Conservation (phyloP, 2,888 invertebrate species). For the Hydraecia micacea region DNA sequence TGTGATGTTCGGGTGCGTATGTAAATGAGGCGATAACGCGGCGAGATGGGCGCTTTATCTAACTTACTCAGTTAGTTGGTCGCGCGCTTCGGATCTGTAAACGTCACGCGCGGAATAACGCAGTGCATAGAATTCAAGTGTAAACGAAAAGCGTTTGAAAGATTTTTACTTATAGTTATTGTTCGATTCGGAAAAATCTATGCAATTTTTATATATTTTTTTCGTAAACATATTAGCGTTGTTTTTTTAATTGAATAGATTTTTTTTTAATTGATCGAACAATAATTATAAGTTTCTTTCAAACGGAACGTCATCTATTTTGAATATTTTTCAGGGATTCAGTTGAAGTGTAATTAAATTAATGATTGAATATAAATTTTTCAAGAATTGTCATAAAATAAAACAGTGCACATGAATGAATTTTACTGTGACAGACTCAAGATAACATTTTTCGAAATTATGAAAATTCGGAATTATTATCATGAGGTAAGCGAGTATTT, state of each 20-base stretch:
- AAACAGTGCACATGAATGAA: conserved; percentile 77
- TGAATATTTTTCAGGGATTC: conserved; percentile 51
- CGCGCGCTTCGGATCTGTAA: conserved; percentile 86
- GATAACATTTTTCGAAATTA: conserved; percentile 78
- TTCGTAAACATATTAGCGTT: conserved; percentile 9
- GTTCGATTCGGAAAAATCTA: conserved; percentile 54
- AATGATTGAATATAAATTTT: conserved; percentile 33
- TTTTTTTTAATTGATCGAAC: conserved; percentile 48
- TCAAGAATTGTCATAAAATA: conserved; percentile 32
- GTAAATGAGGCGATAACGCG: conserved; percentile 87
- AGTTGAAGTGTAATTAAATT: conserved; percentile 38
- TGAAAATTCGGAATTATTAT: conserved; percentile 88
- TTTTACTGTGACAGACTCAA: conserved; percentile 74
- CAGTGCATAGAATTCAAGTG: conserved; percentile 68
- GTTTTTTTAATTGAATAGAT: conserved; percentile 29
- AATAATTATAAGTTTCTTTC: conserved; percentile 60
- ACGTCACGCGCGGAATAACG: conserved; percentile 76
- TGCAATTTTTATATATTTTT: conserved; percentile 13
- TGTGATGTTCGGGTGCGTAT: conserved; percentile 79
- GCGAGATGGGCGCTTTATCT: conserved; percentile 81
- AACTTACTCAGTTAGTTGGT: conserved; percentile 82
- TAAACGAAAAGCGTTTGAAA: conserved; percentile 59
- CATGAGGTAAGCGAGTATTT: conserved; percentile 80
- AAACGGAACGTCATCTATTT: conserved; percentile 31
- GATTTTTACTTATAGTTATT: conserved; percentile 55